Evolutionary conservation across 2,113 vertebrate genomes (phyloP).

Genomic region (Hippolais icterina): DNA sequence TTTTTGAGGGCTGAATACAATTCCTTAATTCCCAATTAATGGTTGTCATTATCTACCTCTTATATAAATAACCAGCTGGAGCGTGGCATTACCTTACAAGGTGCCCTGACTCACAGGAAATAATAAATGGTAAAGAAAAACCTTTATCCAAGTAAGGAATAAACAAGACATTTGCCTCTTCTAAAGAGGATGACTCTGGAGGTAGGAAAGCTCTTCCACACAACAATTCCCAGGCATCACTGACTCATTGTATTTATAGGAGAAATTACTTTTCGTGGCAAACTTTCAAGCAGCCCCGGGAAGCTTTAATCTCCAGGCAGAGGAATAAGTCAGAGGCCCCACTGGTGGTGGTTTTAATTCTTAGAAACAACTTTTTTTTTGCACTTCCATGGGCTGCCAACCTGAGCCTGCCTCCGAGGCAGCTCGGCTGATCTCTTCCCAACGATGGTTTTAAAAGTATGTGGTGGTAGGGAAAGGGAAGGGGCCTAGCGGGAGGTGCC

Average conservation of each 20-base stretch:
- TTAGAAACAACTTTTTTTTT: not conserved
- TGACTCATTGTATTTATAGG: not conserved
- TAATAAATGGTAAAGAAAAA: not conserved
- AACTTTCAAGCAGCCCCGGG: not conserved
- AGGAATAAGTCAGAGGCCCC: not conserved
- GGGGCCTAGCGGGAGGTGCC: not conserved
- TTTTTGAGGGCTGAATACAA: not conserved
- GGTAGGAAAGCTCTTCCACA: not conserved
- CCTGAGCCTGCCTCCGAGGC: not conserved
- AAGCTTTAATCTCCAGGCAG: not conserved
- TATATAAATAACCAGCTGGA: not conserved
- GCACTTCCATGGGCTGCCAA: not conserved
- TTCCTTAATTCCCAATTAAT: constrained; percentile 19
- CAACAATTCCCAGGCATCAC: not conserved
- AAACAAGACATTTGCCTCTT: not conserved
- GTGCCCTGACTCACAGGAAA: constrained; percentile 33
- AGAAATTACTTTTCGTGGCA: not conserved
- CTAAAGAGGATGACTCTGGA: not conserved
- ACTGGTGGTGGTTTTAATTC: not conserved
- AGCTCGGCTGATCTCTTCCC: not conserved
- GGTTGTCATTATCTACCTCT: not conserved
- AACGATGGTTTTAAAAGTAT: not conserved
- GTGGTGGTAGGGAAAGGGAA: not conserved
- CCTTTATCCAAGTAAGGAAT: not conserved
- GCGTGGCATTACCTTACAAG: not conserved